A percentile compares a stretch with the other conserved stretches of the same genome.
phyloP scores from a whole-genome alignment of 2,797 vertebrate species.

The Melopsittacus undulatus region DNA sequence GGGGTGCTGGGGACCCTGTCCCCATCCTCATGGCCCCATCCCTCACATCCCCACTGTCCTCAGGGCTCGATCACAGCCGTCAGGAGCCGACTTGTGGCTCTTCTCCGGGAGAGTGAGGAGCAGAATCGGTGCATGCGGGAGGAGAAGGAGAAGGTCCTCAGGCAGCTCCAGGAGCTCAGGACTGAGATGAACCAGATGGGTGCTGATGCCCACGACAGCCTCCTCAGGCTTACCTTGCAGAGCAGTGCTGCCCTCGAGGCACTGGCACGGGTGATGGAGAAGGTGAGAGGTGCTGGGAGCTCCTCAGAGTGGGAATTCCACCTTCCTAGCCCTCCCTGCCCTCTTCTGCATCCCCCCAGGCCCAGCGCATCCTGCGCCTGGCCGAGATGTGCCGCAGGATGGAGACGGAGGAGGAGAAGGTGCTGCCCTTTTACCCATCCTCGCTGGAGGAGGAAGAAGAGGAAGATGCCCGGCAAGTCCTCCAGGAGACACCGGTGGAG shows the following conservation, averaged over 20 bases:
- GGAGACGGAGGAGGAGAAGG: conserved; percentile 86
- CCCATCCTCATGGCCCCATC: background rate
- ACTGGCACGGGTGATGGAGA: conserved; percentile 67
- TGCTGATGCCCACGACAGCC: conserved; percentile 46
- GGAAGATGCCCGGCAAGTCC: conserved; percentile 9
- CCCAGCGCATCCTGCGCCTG: conserved; percentile 78
- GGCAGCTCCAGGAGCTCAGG: conserved; percentile 75
- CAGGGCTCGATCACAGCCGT: conserved; percentile 75
- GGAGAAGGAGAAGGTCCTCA: conserved; percentile 69
- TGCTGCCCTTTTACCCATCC: conserved; percentile 83
- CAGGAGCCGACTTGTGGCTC: conserved; percentile 60
- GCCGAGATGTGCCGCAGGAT: conserved; percentile 84
- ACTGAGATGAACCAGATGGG: conserved; percentile 60
- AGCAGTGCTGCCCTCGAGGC: conserved; percentile 74
- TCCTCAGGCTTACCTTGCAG: conserved; percentile 74
- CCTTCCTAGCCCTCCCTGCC: background rate
- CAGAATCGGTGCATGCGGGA: conserved; percentile 41
- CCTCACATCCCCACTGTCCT: accelerated
- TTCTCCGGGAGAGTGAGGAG: conserved; percentile 64
- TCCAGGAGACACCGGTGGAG: conserved; percentile 48
- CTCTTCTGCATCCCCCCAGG: conserved; percentile 57
- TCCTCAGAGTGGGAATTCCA: accelerated
- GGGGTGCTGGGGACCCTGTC: background rate
- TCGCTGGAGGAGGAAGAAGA: conserved; percentile 71
- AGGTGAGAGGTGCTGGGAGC: conserved; percentile 65